These are phyloP conservation scores for Nebria salina DNA, from an alignment of 2,888 invertebrate genomes.

Conservation along the genomic window DNA sequence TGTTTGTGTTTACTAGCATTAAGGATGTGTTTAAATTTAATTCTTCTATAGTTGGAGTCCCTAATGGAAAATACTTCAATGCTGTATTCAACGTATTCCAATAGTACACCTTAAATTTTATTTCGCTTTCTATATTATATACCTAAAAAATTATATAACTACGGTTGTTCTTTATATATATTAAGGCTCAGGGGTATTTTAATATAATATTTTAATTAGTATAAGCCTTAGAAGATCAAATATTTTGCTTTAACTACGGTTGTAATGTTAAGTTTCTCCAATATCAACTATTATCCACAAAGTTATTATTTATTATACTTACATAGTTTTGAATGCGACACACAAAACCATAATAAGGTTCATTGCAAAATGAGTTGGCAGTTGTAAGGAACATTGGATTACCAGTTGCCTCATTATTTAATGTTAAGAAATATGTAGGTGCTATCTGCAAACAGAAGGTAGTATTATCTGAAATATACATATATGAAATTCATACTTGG, in stretches of 20 bases:
- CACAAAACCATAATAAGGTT: too few relatives aligned
- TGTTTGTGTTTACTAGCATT: constrained; percentile 23
- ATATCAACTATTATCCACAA: too few relatives aligned
- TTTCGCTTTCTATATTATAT: neutral
- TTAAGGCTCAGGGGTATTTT: too few relatives aligned
- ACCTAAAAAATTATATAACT: constrained; percentile 19
- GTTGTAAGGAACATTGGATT: neutral
- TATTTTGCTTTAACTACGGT: too few relatives aligned
- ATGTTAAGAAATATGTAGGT: too few relatives aligned
- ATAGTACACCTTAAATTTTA: constrained; percentile 11
- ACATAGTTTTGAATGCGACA: too few relatives aligned
- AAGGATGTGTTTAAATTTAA: constrained; percentile 20
- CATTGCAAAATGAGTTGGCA: too few relatives aligned
- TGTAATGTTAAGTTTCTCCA: too few relatives aligned
- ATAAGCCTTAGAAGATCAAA: too few relatives aligned
- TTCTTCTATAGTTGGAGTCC: constrained; percentile 27
- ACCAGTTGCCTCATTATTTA: neutral
- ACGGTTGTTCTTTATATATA: too few relatives aligned
- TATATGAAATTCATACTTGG: neutral
- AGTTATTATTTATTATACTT: too few relatives aligned
- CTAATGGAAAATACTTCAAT: constrained; percentile 17
- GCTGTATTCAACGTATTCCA: constrained; percentile 24
- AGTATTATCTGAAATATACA: neutral
- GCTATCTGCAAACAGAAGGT: neutral
- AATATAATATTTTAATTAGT: too few relatives aligned